Percentiles rank a stretch among this genome's conserved stretches.
Conservation (phyloP, 2,888 invertebrate species). For the Liposcelis brunnea region DNA sequence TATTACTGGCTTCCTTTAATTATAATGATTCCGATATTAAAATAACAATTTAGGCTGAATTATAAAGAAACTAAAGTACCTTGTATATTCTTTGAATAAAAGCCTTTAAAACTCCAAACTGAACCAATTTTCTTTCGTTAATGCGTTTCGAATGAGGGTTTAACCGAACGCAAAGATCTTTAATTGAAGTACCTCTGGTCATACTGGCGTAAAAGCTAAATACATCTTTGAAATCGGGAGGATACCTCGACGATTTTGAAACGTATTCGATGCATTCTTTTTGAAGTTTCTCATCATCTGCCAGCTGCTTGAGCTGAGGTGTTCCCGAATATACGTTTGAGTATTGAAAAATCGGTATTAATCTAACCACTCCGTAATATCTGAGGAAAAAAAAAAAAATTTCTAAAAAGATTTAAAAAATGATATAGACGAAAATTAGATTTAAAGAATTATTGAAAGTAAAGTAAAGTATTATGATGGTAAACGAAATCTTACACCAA, state of each 20-base stretch:
- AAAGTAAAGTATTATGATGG: neutral
- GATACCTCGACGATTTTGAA: constrained; percentile 44
- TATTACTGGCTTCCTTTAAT: too few relatives aligned
- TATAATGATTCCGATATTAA: too few relatives aligned
- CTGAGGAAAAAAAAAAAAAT: constrained; percentile 22
- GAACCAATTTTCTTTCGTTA: constrained; percentile 65
- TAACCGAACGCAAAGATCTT: constrained; percentile 53
- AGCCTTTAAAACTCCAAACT: constrained; percentile 74
- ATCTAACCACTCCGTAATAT: constrained; percentile 51
- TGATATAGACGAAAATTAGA: too few relatives aligned
- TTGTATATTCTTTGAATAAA: constrained; percentile 67
- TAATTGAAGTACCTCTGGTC: constrained; percentile 57
- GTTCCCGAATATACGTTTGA: constrained; percentile 72
- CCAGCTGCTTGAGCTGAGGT: constrained; percentile 49
- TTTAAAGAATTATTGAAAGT: too few relatives aligned
- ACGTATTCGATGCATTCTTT: constrained; percentile 54
- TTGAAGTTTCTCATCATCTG: constrained; percentile 46
- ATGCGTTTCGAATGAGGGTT: constrained; percentile 58
- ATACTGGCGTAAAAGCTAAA: constrained; percentile 59
- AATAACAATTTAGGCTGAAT: too few relatives aligned
- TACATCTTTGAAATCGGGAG: constrained; percentile 49
- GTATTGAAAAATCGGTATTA: constrained; percentile 69
- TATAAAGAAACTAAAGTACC: too few relatives aligned
- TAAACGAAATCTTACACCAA: constrained; percentile 45
- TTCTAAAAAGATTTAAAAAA: too few relatives aligned